Evolutionary conservation across 2,113 vertebrate species (phyloP).

Genomic region (Podarcis cretensis): DNA sequence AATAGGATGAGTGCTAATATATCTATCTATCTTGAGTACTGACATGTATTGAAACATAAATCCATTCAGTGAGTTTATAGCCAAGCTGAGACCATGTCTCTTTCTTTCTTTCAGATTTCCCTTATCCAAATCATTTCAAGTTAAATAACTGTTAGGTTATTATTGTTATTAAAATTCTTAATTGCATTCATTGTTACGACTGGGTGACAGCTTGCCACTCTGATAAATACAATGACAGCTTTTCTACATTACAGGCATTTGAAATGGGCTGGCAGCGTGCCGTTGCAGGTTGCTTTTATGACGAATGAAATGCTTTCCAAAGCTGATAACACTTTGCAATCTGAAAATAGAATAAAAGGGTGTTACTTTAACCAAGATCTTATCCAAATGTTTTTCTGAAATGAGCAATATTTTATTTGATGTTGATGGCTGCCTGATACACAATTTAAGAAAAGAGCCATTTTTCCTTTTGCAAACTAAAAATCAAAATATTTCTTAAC

Average conservation of each 20-base stretch:
- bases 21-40: not conserved
- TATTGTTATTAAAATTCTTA: too few relatives aligned
- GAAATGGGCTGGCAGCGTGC: too few relatives aligned
- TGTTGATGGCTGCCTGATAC: not conserved
- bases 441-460: not conserved
- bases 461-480: too few relatives aligned
- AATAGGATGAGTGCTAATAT: too few relatives aligned
- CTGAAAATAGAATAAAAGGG: not conserved
- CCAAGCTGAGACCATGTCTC: not conserved
- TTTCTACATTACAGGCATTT: too few relatives aligned
- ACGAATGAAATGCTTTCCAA: not conserved
- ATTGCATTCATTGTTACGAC: too few relatives aligned
- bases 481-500: not conserved
- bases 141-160: not conserved
- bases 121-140: not conserved
- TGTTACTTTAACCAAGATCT: not conserved
- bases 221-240: too few relatives aligned
- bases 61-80: not conserved
- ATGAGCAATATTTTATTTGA: accelerated
- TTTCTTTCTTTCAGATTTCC: too few relatives aligned
- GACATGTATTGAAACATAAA: not conserved
- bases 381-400: accelerated
- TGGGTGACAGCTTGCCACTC: too few relatives aligned
- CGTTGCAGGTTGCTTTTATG: too few relatives aligned
- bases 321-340: not conserved